Evolutionary conservation across 1,140 invertebrate species (phyloP).

Genomic region (Globodera rostochiensis): DNA sequence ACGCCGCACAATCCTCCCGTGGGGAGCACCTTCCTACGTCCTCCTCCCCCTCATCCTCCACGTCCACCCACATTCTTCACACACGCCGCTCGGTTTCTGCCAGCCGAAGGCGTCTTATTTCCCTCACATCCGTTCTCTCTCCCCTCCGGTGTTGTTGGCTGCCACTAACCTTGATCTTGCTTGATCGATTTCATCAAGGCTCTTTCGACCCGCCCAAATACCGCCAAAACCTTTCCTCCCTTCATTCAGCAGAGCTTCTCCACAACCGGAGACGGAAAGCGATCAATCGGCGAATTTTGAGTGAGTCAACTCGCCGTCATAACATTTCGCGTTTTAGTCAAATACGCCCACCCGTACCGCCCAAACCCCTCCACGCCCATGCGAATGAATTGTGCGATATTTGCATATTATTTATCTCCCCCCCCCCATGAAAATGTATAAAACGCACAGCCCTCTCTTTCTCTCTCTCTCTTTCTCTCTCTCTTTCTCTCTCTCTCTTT

Average conservation of each 20-base stretch:
- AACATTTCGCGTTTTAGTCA: not conserved
- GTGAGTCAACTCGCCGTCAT: not conserved
- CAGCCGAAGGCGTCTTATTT: no score
- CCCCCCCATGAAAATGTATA: not conserved
- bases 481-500: no score
- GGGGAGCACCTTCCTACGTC: no score
- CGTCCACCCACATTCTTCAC: no score
- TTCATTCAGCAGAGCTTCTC: not conserved
- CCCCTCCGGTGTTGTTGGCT: not conserved
- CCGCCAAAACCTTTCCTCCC: not conserved
- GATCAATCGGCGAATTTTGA: not conserved
- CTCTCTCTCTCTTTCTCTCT: no score
- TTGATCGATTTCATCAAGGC: not conserved
- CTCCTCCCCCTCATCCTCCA: no score
- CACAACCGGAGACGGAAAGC: not conserved
- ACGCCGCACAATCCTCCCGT: no score
- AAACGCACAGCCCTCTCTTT: not conserved
- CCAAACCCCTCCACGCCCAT: not conserved
- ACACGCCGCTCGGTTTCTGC: no score
- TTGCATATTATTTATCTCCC: not conserved
- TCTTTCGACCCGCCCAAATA: not conserved
- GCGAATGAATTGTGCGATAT: not conserved
- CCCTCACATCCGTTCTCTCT: not conserved
- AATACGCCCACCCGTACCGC: not conserved
- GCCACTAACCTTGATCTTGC: not conserved